These are phyloP conservation scores for Drosophila setifemur DNA, from an alignment of 1,140 invertebrate species.

Conservation along the genomic window DNA sequence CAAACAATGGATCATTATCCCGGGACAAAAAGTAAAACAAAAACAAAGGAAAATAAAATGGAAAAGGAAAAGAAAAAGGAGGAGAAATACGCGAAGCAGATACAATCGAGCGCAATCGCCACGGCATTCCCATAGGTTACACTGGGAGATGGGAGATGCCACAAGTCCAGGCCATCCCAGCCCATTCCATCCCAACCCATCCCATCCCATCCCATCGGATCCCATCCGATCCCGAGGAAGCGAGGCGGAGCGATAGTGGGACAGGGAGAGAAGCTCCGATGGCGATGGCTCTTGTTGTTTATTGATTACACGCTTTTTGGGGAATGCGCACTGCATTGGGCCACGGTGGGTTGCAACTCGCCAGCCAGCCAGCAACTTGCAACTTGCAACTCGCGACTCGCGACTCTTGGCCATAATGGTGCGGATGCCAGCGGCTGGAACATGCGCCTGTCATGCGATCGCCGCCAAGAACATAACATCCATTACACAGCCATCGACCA, in stretches of 20 bases:
- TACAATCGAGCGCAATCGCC: constrained; percentile 72
- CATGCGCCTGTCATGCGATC: constrained; percentile 80
- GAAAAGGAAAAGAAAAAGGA: constrained; percentile 19
- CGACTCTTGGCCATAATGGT: constrained; percentile 74
- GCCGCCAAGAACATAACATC: constrained; percentile 79
- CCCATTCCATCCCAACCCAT: background rate
- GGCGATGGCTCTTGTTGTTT: constrained; percentile 79
- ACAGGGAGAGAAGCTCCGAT: constrained; percentile 36
- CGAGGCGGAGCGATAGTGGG: constrained; percentile 9
- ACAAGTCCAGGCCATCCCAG: constrained; percentile 23
- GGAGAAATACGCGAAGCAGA: constrained; percentile 53
- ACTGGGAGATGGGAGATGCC: constrained; percentile 56
- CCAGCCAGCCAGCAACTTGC: constrained; percentile 12
- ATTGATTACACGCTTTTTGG: constrained; percentile 80
- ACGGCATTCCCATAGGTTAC: constrained; percentile 74
- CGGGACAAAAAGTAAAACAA: constrained; percentile 44
- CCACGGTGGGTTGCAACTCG: constrained; percentile 36
- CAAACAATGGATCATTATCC: constrained; percentile 81
- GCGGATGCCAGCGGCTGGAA: constrained; percentile 79
- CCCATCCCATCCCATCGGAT: background rate
- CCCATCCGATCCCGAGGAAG: constrained; percentile 16
- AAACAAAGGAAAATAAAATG: background rate
- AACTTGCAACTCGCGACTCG: constrained; percentile 6
- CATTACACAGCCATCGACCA: constrained; percentile 66
- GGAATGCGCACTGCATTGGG: constrained; percentile 70